Percentiles rank a stretch among this genome's conserved stretches.
Evolutionary conservation across 2,888 invertebrate species (phyloP).

Genomic region (Rotaria socialis): DNA sequence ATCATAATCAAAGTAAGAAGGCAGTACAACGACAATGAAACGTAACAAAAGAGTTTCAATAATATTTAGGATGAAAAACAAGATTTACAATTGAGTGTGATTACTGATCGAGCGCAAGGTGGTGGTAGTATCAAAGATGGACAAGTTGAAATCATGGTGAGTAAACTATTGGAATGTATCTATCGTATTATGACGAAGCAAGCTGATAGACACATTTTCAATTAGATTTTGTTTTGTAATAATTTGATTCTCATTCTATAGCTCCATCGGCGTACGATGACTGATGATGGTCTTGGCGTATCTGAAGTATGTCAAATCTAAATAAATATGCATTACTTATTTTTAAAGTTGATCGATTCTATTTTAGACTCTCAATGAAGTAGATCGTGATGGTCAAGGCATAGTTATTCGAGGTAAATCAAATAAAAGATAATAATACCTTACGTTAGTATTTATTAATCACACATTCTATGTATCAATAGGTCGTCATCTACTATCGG

Average conservation of each 20-base stretch:
- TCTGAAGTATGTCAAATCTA: slow-evolving; percentile 65
- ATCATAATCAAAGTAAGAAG: slow-evolving; percentile 60
- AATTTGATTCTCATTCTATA: background rate
- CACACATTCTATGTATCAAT: background rate
- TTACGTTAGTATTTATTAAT: background rate
- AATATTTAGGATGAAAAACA: slow-evolving; percentile 51
- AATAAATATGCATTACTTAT: background rate
- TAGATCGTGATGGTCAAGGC: slow-evolving; percentile 60
- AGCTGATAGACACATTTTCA: too few relatives aligned
- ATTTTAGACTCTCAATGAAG: slow-evolving; percentile 71
- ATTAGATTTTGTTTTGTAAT: too few relatives aligned
- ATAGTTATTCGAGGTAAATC: slow-evolving; percentile 56
- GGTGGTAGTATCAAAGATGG: slow-evolving; percentile 56
- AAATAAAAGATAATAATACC: background rate
- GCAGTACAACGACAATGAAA: too few relatives aligned
- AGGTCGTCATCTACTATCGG: background rate
- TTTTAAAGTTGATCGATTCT: background rate
- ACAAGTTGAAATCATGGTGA: slow-evolving; percentile 57
- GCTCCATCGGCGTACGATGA: slow-evolving; percentile 74
- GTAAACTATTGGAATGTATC: background rate
- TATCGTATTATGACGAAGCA: too few relatives aligned
- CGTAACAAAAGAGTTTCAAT: background rate
- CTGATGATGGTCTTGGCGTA: slow-evolving; percentile 88
- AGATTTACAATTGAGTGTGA: background rate
- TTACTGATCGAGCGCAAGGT: slow-evolving; percentile 58